phyloP scores from a whole-genome alignment of 2,113 vertebrate species.

The Xiphophorus couchianus region DNA sequence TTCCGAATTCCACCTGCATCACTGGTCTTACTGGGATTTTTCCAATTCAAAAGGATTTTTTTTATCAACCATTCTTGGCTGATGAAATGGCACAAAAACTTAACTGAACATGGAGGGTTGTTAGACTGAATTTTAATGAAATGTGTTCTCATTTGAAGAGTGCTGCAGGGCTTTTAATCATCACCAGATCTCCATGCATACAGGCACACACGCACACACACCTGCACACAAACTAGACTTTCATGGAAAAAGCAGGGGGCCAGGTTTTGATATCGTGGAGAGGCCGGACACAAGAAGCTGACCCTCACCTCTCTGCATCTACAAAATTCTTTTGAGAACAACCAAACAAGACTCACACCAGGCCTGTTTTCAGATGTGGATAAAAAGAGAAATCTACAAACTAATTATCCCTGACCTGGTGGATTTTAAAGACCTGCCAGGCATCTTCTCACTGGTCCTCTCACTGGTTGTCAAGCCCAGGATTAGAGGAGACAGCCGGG shows the following conservation, averaged over 20 bases:
- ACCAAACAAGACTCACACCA: constrained; percentile 50
- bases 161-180: constrained; percentile 40
- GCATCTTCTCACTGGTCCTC: constrained; percentile 77
- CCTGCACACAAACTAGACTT: constrained; percentile 10
- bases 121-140: constrained; percentile 19
- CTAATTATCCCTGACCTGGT: constrained; percentile 79
- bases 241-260: neutral
- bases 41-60: neutral
- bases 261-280: constrained; percentile 35
- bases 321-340: constrained; percentile 60
- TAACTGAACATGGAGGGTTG: constrained; percentile 1
- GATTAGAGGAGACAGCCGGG: constrained; percentile 83
- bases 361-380: constrained; percentile 72
- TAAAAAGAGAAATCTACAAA: constrained; percentile 70
- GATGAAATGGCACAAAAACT: neutral
- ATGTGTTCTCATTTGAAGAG: constrained; percentile 10
- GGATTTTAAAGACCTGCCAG: constrained; percentile 73
- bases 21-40: neutral
- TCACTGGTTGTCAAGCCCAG: constrained; percentile 74
- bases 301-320: constrained; percentile 55
- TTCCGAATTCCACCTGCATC: neutral
- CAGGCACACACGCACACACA: neutral
- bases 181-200: constrained; percentile 28
- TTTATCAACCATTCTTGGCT: neutral
- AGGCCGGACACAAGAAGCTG: constrained; percentile 30